Evolutionary conservation across 2,797 vertebrate species (phyloP), one percentile per base, ranked within the genome.

Genomic region (Helarctos malayanus): DNA sequence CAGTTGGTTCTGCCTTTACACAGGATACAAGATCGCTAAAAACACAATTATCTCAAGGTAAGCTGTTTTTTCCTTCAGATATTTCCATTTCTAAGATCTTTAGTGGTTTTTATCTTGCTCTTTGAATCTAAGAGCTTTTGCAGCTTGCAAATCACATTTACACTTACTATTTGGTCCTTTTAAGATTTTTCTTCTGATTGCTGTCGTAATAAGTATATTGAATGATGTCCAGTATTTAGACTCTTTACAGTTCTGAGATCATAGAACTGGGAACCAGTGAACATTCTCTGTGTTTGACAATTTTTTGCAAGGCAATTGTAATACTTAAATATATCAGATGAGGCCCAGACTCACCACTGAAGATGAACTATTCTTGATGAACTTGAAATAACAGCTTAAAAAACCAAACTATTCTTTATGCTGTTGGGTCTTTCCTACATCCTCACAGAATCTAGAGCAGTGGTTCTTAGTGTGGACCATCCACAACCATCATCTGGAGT

Each of bases 41-140:
- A 98, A 97, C 98, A 84, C 98, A 99, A 92, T 98, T 99, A 98
- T 98, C 99, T 69, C 98, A 99, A 99, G 99, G 99, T 99, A 99
- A 98, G 96, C n/a, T 83, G 0, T 63, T 73, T 71, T 95, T 91
- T 59, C 52, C 8, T 59, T 86, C 29, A 38, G 11, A 23, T 89
- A 65, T 65, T 84, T 95, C 18, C 12, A 68, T 93, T 81, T 54
- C 82, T 10, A 86, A 87, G 14, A 85, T 94, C 45, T 86, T 0
- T 29, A 56, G 47, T 82, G 29, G 4, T 45, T 94, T 95, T 96
- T 96, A 1, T 86, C 80, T 94, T 96, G 93, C 68, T 91, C 92
- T 65, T 65, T 97, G 76, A 95, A 88, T 89, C 6, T 81, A 86
- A 93, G 54, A 96, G 23, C 38, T 86, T 91, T 89, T 92, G 27